phyloP scores from a whole-genome alignment of 2,888 invertebrate species.

The Clistopyga incitator region DNA sequence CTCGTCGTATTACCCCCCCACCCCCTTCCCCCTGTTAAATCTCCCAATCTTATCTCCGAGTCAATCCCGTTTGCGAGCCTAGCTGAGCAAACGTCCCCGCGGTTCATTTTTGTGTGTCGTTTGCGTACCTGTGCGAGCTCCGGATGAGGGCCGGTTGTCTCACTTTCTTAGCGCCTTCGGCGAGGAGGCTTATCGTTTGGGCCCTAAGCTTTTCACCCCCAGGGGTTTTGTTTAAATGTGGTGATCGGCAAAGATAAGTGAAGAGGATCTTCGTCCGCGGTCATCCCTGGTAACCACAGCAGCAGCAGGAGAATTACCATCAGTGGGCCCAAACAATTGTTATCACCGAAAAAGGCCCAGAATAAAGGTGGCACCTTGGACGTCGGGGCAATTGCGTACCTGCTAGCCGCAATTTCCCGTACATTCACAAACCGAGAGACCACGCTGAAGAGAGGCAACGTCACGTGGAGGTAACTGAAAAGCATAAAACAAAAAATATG shows the following conservation, averaged over 20 bases:
- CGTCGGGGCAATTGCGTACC: conserved; percentile 40
- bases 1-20: conserved; percentile 7
- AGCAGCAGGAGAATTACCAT: background rate
- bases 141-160: background rate
- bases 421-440: background rate
- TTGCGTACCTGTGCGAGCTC: conserved; percentile 21
- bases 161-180: conserved; percentile 4
- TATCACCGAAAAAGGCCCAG: background rate
- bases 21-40: background rate
- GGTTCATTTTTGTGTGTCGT: background rate
- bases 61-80: conserved; percentile 9
- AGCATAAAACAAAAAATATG: background rate
- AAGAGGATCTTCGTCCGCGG: background rate
- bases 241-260: conserved; percentile 13
- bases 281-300: background rate
- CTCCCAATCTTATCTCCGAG: conserved; percentile 22
- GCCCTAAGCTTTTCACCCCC: too few species aligned
- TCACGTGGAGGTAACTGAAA: background rate
- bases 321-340: too few species aligned
- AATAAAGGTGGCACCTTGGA: background rate
- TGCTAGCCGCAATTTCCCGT: conserved; percentile 27
- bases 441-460: too few species aligned
- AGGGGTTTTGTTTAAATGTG: conserved; percentile 21
- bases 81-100: conserved; percentile 15
- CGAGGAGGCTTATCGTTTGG: background rate